phyloP scores from a whole-genome alignment of 2,113 vertebrate genomes.

The Syngnathus scovelli region DNA sequence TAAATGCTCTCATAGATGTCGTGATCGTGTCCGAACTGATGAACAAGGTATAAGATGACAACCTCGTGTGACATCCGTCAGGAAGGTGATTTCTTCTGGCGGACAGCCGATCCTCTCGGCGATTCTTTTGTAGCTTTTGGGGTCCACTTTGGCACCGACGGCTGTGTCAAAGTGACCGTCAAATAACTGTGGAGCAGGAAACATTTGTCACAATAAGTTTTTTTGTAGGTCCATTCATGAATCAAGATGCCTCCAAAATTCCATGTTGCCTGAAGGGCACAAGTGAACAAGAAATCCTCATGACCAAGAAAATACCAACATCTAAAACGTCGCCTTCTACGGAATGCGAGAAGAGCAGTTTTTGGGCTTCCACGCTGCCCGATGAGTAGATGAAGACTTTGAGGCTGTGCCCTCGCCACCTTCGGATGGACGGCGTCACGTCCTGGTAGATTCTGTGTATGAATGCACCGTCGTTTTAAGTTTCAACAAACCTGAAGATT shows the following conservation, averaged over 20 bases:
- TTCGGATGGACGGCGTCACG: slow-evolving; percentile 82
- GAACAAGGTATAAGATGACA: slow-evolving; percentile 7
- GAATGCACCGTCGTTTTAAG: background rate
- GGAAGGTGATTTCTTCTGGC: slow-evolving; percentile 86
- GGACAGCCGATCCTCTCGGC: slow-evolving; percentile 81
- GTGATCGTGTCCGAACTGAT: too few species aligned
- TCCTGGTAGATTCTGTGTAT: slow-evolving; percentile 83
- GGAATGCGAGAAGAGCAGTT: slow-evolving; percentile 87
- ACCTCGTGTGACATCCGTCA: slow-evolving; percentile 90
- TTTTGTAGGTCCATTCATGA: too few species aligned
- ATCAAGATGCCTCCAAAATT: too few species aligned
- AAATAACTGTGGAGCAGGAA: slow-evolving; percentile 75
- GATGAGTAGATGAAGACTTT: slow-evolving; percentile 95
- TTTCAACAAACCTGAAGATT: too few species aligned
- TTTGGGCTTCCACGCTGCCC: slow-evolving; percentile 94
- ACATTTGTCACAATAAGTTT: background rate
- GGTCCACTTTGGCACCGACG: slow-evolving; percentile 87
- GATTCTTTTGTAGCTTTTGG: slow-evolving; percentile 89
- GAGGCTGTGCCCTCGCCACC: slow-evolving; percentile 81
- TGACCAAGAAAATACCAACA: slow-evolving; percentile 58
- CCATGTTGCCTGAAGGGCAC: too few species aligned
- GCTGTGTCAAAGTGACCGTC: slow-evolving; percentile 95
- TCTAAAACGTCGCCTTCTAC: slow-evolving; percentile 88
- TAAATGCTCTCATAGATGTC: too few species aligned
- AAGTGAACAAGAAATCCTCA: background rate